Evolutionary conservation across 2,113 vertebrate species (phyloP).

Genomic region (Amphilophus citrinellus): DNA sequence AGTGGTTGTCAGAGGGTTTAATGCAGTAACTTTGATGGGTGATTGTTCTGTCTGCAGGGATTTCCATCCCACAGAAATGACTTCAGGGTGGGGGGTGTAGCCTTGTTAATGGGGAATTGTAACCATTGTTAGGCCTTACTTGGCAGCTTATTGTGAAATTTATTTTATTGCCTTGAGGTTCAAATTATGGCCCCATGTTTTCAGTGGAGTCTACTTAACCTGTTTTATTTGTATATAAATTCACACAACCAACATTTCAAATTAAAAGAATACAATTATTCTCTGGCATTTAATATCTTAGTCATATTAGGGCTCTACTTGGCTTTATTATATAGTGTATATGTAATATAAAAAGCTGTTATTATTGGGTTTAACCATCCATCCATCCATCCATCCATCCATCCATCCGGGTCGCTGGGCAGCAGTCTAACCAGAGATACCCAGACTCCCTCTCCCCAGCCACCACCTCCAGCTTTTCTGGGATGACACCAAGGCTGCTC

Average conservation of each 20-base stretch:
- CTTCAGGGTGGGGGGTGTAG: neutral
- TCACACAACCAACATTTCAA: neutral
- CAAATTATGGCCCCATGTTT: neutral
- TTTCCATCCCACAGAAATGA: neutral
- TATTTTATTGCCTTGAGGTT: neutral
- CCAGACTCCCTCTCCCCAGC: neutral
- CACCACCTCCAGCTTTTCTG: neutral
- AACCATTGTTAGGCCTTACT: neutral
- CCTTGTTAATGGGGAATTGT: neutral
- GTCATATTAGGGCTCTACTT: neutral
- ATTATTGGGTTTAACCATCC: neutral
- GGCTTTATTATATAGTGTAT: neutral
- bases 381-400: neutral
- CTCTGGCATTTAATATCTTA: neutral
- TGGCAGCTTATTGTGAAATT: neutral
- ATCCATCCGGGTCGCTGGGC: neutral
- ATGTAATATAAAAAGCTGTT: neutral
- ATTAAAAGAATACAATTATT: neutral
- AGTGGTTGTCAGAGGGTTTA: neutral
- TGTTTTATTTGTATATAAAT: neutral
- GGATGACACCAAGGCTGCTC: neutral
- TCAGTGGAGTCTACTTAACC: neutral
- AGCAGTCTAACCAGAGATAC: neutral
- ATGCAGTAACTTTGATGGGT: neutral
- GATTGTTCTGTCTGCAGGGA: neutral